Evolutionary conservation across 2,888 invertebrate genomes (phyloP).

Genomic region (Cantharis lateralis): DNA sequence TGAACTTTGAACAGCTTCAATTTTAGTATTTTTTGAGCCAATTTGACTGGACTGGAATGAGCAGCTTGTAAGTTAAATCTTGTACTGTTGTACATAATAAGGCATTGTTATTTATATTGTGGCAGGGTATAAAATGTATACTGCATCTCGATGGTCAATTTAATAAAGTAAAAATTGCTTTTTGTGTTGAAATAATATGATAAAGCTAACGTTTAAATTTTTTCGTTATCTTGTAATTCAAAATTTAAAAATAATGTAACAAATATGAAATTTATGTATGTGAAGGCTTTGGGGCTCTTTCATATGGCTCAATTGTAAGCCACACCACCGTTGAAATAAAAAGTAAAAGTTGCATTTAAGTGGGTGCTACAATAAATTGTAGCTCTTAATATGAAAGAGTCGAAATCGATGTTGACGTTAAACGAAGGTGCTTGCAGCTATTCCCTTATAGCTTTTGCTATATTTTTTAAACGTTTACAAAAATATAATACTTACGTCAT

Average conservation of each 20-base stretch:
- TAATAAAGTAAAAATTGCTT: background rate
- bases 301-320: background rate
- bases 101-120: background rate
- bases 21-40: background rate
- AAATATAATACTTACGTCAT: background rate
- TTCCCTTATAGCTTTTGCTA: slow-evolving; percentile 1
- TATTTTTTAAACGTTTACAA: slow-evolving; percentile 1
- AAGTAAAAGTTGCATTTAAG: background rate
- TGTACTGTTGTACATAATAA: background rate
- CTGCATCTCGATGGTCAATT: background rate
- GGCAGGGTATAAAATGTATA: slow-evolving; percentile 1
- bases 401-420: background rate
- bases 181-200: background rate
- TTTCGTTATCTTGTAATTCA: background rate
- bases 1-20: background rate
- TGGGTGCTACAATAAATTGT: background rate
- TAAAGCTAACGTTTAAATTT: background rate
- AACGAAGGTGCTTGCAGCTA: background rate
- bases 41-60: background rate
- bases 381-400: background rate
- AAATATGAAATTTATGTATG: background rate
- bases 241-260: background rate
- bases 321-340: background rate
- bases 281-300: background rate
- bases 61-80: background rate